phyloP scores from a whole-genome alignment of 2,888 invertebrate genomes.

The Drosophila melanocephala region DNA sequence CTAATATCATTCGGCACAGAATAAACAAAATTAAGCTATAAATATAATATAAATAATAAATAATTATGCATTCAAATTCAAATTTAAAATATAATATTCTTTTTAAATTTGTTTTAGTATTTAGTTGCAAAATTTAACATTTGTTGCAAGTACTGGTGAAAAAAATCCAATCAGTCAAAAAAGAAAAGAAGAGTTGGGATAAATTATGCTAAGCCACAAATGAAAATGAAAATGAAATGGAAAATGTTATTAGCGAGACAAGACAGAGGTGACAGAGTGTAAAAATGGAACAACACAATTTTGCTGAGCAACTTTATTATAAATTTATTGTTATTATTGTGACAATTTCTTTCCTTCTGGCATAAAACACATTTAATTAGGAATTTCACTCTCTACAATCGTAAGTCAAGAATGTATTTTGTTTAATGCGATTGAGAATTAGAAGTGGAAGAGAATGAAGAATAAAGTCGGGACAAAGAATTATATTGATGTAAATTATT shows the following conservation, averaged over 20 bases:
- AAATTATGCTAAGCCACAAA: neutral
- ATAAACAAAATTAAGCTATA: neutral
- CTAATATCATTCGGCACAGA: neutral
- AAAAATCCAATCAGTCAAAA: neutral
- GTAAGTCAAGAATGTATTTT: neutral
- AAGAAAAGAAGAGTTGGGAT: rapidly evolving
- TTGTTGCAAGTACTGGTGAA: neutral
- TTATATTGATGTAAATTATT: neutral
- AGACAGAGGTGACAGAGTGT: neutral
- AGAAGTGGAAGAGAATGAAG: neutral
- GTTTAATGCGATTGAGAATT: rapidly evolving
- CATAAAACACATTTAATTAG: neutral
- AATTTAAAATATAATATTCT: neutral
- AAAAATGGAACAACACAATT: neutral
- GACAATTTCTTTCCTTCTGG: neutral
- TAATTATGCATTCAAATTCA: neutral
- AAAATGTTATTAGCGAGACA: neutral
- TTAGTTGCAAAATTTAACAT: neutral
- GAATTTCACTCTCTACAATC: neutral
- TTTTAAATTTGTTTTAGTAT: neutral
- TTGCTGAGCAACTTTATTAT: neutral
- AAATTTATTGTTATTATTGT: neutral
- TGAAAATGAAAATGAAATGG: neutral
- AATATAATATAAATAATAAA: neutral
- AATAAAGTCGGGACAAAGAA: neutral